Evolutionary conservation across 1,140 invertebrate species (phyloP).

Genomic region (Pseudoatta argentina): DNA sequence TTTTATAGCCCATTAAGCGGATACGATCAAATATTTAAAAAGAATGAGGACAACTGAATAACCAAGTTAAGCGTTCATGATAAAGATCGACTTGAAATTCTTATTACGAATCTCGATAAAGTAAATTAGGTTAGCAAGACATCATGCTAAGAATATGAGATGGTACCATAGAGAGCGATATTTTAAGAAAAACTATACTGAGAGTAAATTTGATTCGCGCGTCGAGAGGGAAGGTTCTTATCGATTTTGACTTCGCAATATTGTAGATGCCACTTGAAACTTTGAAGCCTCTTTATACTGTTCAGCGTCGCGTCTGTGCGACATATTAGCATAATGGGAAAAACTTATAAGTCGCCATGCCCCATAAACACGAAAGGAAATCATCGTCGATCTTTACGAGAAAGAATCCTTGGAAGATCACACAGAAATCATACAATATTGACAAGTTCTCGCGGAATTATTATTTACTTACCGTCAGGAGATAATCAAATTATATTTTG

Average conservation of each 20-base stretch:
- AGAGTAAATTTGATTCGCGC: conserved; percentile 25
- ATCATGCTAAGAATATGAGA: background rate
- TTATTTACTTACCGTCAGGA: conserved; percentile 16
- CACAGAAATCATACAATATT: background rate
- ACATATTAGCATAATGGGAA: conserved; percentile 65
- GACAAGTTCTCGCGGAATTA: conserved; percentile 43
- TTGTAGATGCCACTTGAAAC: conserved; percentile 49
- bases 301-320: conserved; percentile 34
- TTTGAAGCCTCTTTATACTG: conserved; percentile 37
- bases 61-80: background rate
- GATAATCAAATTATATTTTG: conserved; percentile 36
- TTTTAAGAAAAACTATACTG: background rate
- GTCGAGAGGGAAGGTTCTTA: conserved; percentile 42
- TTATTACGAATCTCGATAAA: background rate
- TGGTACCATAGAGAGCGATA: background rate
- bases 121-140: background rate
- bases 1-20: background rate
- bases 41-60: background rate
- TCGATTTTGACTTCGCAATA: conserved; percentile 49
- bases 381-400: conserved; percentile 44
- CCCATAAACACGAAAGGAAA: conserved; percentile 41
- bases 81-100: background rate
- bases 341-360: conserved; percentile 55
- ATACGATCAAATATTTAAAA: conserved; percentile 13
- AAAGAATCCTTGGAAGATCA: background rate